phyloP scores from a whole-genome alignment of 2,888 invertebrate species.

The Tethea ocularis region DNA sequence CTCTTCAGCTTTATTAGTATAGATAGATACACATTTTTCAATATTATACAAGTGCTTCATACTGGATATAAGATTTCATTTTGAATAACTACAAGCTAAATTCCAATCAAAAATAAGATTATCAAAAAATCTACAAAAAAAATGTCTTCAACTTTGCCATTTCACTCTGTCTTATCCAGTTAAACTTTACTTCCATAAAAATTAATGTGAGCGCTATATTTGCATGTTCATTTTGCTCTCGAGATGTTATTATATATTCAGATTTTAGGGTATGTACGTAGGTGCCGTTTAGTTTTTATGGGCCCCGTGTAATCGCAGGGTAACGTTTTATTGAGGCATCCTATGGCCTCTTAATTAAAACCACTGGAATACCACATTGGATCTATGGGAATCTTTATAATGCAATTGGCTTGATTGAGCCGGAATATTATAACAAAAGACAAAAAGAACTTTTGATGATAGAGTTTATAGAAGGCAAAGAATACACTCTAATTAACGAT shows the following conservation, averaged over 20 bases:
- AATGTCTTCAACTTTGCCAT: neutral
- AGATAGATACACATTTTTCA: too few relatives aligned
- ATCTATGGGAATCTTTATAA: neutral
- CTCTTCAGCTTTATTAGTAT: too few relatives aligned
- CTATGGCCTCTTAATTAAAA: constrained; percentile 43
- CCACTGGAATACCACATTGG: constrained; percentile 14
- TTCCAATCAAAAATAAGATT: neutral
- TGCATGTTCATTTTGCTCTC: constrained; percentile 69
- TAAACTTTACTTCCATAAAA: constrained; percentile 42
- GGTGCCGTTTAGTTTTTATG: constrained; percentile 69
- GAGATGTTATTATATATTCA: constrained; percentile 77
- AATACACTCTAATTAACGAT: too few relatives aligned
- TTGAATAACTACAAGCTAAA: neutral
- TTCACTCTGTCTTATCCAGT: constrained; percentile 40
- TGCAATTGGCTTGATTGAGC: neutral
- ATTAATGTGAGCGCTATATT: constrained; percentile 68
- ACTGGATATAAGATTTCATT: too few relatives aligned
- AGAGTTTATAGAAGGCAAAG: too few relatives aligned
- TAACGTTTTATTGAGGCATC: constrained; percentile 43
- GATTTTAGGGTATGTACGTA: constrained; percentile 63
- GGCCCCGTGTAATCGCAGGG: constrained; percentile 39
- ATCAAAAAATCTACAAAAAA: neutral
- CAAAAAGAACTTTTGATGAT: too few relatives aligned
- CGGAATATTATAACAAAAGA: neutral
- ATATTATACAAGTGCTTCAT: too few relatives aligned